Evolutionary conservation across 2,888 invertebrate species (phyloP), one percentile per base, ranked within the genome.

Genomic region (Pardosa pseudoannulata): DNA sequence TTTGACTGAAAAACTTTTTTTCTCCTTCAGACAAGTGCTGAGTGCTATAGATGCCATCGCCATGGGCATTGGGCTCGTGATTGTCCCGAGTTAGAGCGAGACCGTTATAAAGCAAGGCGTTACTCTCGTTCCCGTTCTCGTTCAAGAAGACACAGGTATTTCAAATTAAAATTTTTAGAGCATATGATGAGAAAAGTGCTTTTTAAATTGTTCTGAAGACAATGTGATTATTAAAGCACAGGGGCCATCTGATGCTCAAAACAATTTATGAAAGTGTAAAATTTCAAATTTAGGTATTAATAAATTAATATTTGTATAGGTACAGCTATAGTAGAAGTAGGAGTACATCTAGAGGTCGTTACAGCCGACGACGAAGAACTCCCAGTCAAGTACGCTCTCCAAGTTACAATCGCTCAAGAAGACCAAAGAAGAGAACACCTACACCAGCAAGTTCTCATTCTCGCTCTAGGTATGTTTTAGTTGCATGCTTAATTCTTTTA

Each of bases 21-120:
- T 29, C 31, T 23, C 11, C 65, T 68, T 19, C 87, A 90, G 90
- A 90, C 90, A n/a, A 90, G 90, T 88, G 92, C 92, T 87, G 92
- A 92, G 87, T 92, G 92, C 82, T 92, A 91, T 88, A 90, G 91
- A 70, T 92, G 92, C 89, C 91, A 91, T 80, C 90, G 91, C 36
- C 89, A 90, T 27, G 92, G 92, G 5, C 92, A 92, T 88, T 92
- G 91, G 91, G 92, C 92, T 0, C 88, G 92, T 31, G 92, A 92
- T 87, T 92, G 92, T 88, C 91, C 91, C 13, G 91, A 91, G 74
- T 36, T 88, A 6, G 88, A 88, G 39, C 68, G 88, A 32, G 88
- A 89, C 39, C 75, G 88, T 2, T 81, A 88, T 32, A 79, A 79
- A 23, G 86, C 78, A 32, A 71, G 87, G 29, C 74, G 89, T 29